Conservation (phyloP, 1,140 invertebrate species). For the Anoplolepis gracilipes region DNA sequence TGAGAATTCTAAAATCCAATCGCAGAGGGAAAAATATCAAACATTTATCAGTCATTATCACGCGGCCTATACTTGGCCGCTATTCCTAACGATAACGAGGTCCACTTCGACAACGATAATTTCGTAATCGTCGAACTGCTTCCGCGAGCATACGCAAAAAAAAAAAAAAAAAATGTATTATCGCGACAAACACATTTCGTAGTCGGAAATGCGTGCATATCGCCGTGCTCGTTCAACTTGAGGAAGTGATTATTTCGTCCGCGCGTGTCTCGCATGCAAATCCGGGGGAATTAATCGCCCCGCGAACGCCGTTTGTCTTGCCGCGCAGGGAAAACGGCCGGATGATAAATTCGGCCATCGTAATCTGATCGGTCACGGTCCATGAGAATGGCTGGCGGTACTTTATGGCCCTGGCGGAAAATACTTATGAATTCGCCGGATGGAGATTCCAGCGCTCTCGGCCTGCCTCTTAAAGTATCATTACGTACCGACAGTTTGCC, state of each 20-base stretch:
- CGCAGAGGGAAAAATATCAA: neutral
- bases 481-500: slow-evolving; percentile 60
- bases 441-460: slow-evolving; percentile 37
- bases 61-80: slow-evolving; percentile 15
- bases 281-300: slow-evolving; percentile 61
- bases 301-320: slow-evolving; percentile 52
- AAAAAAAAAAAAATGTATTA: slow-evolving; percentile 60
- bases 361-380: slow-evolving; percentile 66
- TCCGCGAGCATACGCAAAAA: neutral
- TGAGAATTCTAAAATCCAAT: neutral
- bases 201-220: slow-evolving; percentile 5
- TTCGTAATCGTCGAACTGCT: slow-evolving; percentile 52
- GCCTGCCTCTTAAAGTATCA: slow-evolving; percentile 58
- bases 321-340: slow-evolving; percentile 8
- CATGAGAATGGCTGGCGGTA: slow-evolving; percentile 31
- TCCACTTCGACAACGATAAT: slow-evolving; percentile 55
- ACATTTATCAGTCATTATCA: slow-evolving; percentile 6
- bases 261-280: slow-evolving; percentile 59
- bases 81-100: slow-evolving; percentile 48
- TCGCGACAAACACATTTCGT: slow-evolving; percentile 37
- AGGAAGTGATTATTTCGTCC: slow-evolving; percentile 67
- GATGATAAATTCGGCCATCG: slow-evolving; percentile 59
- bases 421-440: slow-evolving; percentile 60
- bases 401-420: slow-evolving; percentile 33
- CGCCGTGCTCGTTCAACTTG: slow-evolving; percentile 47